Evolutionary conservation across 2,113 vertebrate species (phyloP).

Genomic region (Mesembrinibis cayennensis): DNA sequence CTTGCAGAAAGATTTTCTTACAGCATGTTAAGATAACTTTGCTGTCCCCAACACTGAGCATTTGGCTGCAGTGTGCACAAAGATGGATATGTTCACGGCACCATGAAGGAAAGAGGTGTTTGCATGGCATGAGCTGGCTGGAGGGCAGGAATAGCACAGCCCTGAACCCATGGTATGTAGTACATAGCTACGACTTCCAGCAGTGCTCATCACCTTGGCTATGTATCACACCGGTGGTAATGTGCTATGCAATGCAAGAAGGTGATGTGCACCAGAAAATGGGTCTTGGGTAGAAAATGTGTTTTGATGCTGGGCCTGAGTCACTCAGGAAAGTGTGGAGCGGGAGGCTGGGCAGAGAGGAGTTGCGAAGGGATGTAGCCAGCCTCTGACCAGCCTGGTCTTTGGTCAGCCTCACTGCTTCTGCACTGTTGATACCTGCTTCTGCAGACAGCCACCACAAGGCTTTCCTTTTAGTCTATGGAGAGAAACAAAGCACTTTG

Average conservation of each 20-base stretch:
- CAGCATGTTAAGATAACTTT: not conserved
- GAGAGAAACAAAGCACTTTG: not conserved
- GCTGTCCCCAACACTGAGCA: not conserved
- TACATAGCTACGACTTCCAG: not conserved
- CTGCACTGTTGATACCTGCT: not conserved
- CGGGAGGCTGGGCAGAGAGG: not conserved
- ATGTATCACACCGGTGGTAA: accelerated
- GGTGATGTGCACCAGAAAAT: accelerated
- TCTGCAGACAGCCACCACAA: not conserved
- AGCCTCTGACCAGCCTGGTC: not conserved
- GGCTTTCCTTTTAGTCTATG: not conserved
- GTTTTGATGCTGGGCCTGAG: not conserved
- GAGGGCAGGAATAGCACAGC: not conserved
- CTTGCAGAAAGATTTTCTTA: not conserved
- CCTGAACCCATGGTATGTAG: not conserved
- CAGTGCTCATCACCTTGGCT: not conserved
- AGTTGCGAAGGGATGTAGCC: not conserved
- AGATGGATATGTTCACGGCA: no score
- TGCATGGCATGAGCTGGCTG: not conserved
- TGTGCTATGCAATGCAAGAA: not conserved
- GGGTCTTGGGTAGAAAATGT: not conserved
- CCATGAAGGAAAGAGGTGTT: not conserved
- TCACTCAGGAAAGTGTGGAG: not conserved
- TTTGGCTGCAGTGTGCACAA: not conserved
- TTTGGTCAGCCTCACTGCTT: not conserved